Conservation (phyloP, 2,113 vertebrate species). For the Pandion haliaetus region DNA sequence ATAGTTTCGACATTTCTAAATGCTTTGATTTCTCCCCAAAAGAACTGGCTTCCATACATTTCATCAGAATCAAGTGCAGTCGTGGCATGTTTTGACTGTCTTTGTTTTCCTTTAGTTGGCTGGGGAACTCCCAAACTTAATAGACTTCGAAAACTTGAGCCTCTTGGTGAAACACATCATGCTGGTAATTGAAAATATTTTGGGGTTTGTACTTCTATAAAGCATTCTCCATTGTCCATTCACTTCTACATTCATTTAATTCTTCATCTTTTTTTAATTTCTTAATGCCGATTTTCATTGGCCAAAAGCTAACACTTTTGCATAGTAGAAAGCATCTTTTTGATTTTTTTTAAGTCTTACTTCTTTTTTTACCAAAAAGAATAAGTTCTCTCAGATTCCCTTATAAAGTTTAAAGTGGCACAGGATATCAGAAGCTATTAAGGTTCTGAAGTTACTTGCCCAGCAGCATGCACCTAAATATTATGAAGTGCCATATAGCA, state of each 20-base stretch:
- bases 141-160: constrained; percentile 83
- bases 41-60: not conserved
- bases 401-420: not conserved
- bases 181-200: constrained; percentile 71
- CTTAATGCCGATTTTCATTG: not conserved
- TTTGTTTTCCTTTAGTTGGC: constrained; percentile 78
- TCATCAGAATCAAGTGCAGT: not conserved
- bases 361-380: not conserved
- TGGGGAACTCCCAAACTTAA: constrained; percentile 81
- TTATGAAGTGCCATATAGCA: not conserved
- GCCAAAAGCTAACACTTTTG: not conserved
- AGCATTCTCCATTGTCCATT: constrained; percentile 49
- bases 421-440: not conserved
- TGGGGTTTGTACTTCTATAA: not conserved
- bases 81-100: constrained; percentile 50
- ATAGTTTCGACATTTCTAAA: not conserved
- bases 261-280: constrained; percentile 20
- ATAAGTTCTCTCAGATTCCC: not conserved
- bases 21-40: not conserved
- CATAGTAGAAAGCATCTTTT: constrained; percentile 57
- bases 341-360: constrained; percentile 17
- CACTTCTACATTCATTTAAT: not conserved
- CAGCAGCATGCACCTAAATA: not conserved
- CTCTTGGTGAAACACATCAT: constrained; percentile 78
- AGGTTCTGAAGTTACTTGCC: not conserved